Percentiles rank a stretch among this genome's conserved stretches.
Evolutionary conservation across 2,113 vertebrate genomes (phyloP).

Genomic region (Bubo bubo): DNA sequence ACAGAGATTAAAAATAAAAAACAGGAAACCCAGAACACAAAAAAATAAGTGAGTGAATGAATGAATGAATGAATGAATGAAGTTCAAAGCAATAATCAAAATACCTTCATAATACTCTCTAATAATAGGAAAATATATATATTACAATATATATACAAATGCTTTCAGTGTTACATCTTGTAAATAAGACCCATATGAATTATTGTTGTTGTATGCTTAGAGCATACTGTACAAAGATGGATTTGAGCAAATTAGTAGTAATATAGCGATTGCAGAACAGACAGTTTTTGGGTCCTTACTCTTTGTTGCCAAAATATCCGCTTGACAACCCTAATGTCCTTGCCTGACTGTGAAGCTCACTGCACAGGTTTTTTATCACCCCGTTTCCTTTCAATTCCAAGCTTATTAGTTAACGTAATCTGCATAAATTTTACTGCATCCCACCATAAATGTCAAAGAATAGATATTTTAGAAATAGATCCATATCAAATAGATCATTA

Average conservation of each 20-base stretch:
- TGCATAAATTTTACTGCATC: not conserved
- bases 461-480: not conserved
- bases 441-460: not conserved
- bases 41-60: not conserved
- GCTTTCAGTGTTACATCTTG: not conserved
- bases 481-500: not conserved
- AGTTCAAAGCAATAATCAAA: not conserved
- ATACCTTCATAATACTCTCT: not conserved
- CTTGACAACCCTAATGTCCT: not conserved
- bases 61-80: not conserved
- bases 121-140: not conserved
- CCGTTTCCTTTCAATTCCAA: constrained; percentile 13
- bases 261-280: not conserved
- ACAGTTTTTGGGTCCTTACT: not conserved
- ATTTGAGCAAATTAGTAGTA: not conserved
- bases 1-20: not conserved
- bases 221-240: not conserved
- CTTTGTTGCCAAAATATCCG: not conserved
- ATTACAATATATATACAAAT: not conserved
- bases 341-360: not conserved
- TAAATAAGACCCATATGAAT: not conserved
- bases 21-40: not conserved
- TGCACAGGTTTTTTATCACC: not conserved
- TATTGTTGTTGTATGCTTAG: not conserved
- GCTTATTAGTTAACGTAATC: constrained; percentile 6